phyloP scores from a whole-genome alignment of 2,888 invertebrate genomes.

The Lordiphosa andalusiaca region DNA sequence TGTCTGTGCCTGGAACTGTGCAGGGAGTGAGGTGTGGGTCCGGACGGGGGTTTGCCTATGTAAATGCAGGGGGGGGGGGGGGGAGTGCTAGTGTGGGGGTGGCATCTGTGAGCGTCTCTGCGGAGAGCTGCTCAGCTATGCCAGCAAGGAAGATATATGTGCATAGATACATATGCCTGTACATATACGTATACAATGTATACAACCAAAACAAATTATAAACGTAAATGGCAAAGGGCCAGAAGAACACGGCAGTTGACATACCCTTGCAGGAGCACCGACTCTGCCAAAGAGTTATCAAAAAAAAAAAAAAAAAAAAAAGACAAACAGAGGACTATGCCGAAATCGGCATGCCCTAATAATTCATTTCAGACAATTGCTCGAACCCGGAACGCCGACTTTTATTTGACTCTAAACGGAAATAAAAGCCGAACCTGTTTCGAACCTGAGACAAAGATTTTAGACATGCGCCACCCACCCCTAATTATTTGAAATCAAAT shows the following conservation, averaged over 20 bases:
- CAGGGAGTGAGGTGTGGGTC: slow-evolving; percentile 3
- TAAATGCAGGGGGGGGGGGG: slow-evolving; percentile 15
- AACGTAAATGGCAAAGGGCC: slow-evolving; percentile 2
- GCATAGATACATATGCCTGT: slow-evolving; percentile 6
- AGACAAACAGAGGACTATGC: no score
- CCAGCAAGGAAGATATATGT: neutral
- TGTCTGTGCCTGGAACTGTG: slow-evolving; percentile 13
- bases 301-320: no score
- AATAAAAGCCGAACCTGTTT: no score
- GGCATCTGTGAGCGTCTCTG: slow-evolving; percentile 14
- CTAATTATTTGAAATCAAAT: no score
- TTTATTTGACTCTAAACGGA: no score
- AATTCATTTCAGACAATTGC: no score
- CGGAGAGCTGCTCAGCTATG: slow-evolving; percentile 8
- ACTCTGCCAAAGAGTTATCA: no score
- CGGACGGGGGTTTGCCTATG: slow-evolving; percentile 15
- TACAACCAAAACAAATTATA: slow-evolving; percentile 15
- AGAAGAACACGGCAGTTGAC: slow-evolving; percentile 8
- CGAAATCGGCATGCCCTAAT: no score
- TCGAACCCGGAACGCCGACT: no score
- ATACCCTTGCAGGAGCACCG: neutral
- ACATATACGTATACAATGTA: slow-evolving; percentile 6
- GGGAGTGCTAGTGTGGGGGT: slow-evolving; percentile 1
- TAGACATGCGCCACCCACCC: no score
- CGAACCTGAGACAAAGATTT: no score